Evolutionary conservation across 1,140 invertebrate species (phyloP), one percentile per base, ranked within the genome.

Genomic region (Nomia melanderi): DNA sequence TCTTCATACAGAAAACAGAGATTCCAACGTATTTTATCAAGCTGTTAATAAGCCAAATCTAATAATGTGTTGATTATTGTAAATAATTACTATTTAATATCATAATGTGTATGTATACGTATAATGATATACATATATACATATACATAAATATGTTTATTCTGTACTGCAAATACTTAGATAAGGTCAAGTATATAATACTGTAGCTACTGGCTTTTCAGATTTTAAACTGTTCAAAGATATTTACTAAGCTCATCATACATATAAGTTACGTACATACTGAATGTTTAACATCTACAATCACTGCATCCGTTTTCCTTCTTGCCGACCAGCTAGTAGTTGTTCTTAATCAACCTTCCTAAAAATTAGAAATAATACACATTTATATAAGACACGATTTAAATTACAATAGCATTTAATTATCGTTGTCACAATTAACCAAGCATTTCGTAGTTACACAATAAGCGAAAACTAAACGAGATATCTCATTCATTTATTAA

Each of bases 281-380:
- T 69, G 31, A 75, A 84, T 60, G 67, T 71, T 71, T 36, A 79
- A 70, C 33, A 57, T 79, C 67, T 84, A 82, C 12, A 66, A 8
- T n/a, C 50, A 66, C 5, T 64, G 57, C 33, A 63, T 70, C 39
- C 29, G 36, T n/a, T 2, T 65, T 70, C n/a, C 2, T 65, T 31
- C 29, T 67, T 29, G 0, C 1, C 25, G 33, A 17, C 27, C 23
- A 36, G 57, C 44, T 53, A 73, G 56, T 53, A 70, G 56, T 73
- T 50, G 44, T 17, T 3, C 2, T 89, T 85, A 91, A 17, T 91
- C 90, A 9, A 85, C 90, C 63, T 66, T 87, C 82, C 90, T 91
- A 78, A 84, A 89, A 87, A 54, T 47, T 70, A 5, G 64, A 71
- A 84, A 77, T 78, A 60, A 44, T 14, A 56, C 64, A 14, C 50